These are phyloP conservation scores for Invenusta paracnida DNA, from an alignment of 2,888 invertebrate genomes.

Conservation along the genomic window DNA sequence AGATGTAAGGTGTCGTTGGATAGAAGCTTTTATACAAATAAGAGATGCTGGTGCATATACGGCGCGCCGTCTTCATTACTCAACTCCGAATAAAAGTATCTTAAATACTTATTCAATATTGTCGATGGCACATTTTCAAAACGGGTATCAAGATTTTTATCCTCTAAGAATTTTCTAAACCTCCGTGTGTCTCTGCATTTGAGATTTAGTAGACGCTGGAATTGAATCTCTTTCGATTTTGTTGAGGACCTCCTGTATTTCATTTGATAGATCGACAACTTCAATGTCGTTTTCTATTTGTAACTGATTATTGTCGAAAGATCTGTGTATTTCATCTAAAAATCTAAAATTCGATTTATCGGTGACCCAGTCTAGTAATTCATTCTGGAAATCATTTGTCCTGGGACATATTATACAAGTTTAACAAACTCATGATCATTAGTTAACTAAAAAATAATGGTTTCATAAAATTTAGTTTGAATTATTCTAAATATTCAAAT, in stretches of 20 bases:
- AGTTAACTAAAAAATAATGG: no score
- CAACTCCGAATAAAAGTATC: neutral
- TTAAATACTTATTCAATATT: neutral
- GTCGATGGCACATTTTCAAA: neutral
- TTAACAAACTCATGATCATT: no score
- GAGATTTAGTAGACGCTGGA: neutral
- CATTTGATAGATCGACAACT: neutral
- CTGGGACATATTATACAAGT: no score
- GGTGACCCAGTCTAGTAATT: no score
- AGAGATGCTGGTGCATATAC: no score
- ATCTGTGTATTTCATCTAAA: neutral
- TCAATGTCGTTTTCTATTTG: neutral
- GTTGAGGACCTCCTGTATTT: neutral
- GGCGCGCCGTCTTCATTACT: no score
- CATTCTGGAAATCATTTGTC: no score
- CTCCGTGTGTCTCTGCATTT: neutral
- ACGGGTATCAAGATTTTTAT: neutral
- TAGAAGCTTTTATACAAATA: neutral
- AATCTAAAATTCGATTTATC: neutral
- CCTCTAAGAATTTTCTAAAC: neutral
- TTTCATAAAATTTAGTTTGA: no score
- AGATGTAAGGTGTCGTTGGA: no score
- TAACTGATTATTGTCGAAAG: neutral
- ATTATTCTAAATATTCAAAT: no score
- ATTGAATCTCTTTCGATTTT: neutral